Evolutionary conservation across 2,113 vertebrate genomes (phyloP).

Genomic region (Hippocampus guttulatus): DNA sequence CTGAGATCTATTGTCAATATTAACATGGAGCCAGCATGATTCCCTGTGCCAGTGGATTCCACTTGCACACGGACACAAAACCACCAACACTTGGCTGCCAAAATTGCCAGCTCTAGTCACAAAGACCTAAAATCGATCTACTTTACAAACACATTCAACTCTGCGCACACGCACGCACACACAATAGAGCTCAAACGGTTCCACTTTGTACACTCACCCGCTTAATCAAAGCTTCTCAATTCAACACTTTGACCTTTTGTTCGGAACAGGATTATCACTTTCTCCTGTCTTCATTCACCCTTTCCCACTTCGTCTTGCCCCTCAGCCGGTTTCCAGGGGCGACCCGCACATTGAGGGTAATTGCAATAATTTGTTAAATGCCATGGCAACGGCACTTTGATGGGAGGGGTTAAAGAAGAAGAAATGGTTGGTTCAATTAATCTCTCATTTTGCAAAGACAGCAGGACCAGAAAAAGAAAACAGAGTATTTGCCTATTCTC

Average conservation of each 20-base stretch:
- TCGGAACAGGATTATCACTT: conserved; percentile 99
- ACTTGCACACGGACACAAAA: conserved; percentile 24
- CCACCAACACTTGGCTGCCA: conserved; percentile 73
- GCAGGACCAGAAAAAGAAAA: conserved; percentile 84
- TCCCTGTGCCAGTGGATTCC: conserved; percentile 42
- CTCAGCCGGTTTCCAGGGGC: conserved; percentile 95
- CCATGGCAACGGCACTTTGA: conserved; percentile 99
- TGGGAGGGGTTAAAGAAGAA: conserved; percentile 91
- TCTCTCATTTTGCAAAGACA: conserved; percentile 88
- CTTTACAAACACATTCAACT: conserved; percentile 32
- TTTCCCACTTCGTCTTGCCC: conserved; percentile 76
- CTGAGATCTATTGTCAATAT: conserved; percentile 12
- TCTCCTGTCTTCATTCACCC: conserved; percentile 70
- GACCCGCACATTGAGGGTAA: conserved; percentile 99
- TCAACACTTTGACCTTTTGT: conserved; percentile 99
- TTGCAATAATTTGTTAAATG: conserved; percentile 99
- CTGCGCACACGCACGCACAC: conserved; percentile 5
- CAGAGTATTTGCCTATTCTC: conserved; percentile 95
- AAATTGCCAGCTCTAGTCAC: conserved; percentile 89
- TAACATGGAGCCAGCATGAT: conserved; percentile 18
- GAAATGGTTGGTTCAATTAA: conserved; percentile 41
- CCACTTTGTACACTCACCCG: conserved; percentile 99
- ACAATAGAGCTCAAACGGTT: conserved; percentile 67
- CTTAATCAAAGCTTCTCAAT: conserved; percentile 99
- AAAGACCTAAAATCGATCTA: conserved; percentile 69